Conservation (phyloP, 2,113 vertebrate species). For the Orcinus orca region DNA sequence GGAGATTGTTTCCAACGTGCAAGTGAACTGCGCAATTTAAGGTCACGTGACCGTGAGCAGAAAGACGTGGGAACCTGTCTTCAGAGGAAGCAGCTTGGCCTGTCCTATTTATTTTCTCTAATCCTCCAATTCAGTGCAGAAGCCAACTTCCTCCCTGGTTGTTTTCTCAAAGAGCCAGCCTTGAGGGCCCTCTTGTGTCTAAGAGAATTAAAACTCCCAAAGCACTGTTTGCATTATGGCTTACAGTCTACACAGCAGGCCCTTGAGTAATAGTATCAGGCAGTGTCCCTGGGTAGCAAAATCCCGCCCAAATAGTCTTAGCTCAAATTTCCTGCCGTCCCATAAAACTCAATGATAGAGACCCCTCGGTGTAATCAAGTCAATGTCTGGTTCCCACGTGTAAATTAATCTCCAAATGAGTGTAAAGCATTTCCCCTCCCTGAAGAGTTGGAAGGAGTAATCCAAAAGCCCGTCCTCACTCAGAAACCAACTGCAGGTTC, state of each 20-base stretch:
- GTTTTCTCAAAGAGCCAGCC: not conserved
- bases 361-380: not conserved
- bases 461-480: not conserved
- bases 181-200: not conserved
- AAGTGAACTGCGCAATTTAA: not conserved
- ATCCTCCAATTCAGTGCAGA: not conserved
- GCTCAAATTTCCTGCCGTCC: not conserved
- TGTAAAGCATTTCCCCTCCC: not conserved
- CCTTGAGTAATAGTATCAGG: not conserved
- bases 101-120: not conserved
- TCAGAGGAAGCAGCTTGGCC: not conserved
- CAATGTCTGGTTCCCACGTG: not conserved
- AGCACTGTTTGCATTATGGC: not conserved
- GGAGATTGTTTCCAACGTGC: not conserved
- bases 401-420: not conserved
- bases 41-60: not conserved
- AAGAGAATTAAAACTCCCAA: not conserved
- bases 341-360: not conserved
- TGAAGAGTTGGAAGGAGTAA: not conserved
- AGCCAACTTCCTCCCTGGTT: not conserved
- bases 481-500: not conserved
- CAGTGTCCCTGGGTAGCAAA: not conserved
- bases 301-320: not conserved
- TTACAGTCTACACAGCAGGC: not conserved
- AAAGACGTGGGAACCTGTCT: not conserved